phyloP scores from a whole-genome alignment of 1,140 invertebrate genomes.

The Heliothis subflexa region DNA sequence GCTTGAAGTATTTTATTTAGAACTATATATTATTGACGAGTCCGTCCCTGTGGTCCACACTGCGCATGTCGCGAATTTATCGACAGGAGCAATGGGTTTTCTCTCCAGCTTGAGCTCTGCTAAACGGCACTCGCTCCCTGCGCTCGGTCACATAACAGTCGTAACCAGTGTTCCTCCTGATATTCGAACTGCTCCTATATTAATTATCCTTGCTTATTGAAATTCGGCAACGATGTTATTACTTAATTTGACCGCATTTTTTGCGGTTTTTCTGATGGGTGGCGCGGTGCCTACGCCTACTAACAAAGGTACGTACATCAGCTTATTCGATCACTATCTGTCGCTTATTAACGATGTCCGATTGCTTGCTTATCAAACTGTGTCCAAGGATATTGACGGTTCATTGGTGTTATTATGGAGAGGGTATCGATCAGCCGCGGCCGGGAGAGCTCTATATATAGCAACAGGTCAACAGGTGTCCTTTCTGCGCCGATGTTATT shows the following conservation, averaged over 20 bases:
- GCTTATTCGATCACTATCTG: constrained; percentile 16
- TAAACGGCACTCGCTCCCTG: constrained; percentile 72
- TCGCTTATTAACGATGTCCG: constrained; percentile 8
- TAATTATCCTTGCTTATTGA: constrained; percentile 52
- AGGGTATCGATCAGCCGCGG: constrained; percentile 71
- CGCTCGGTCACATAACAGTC: constrained; percentile 65
- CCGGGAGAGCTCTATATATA: constrained; percentile 77
- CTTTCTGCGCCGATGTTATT: constrained; percentile 60
- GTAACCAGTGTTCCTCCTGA: constrained; percentile 58
- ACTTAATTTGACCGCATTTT: constrained; percentile 72
- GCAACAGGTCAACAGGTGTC: constrained; percentile 85
- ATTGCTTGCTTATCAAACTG: constrained; percentile 7
- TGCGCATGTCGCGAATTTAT: constrained; percentile 84
- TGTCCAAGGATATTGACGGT: constrained; percentile 15
- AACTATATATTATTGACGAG: constrained; percentile 38
- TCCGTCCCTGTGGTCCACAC: constrained; percentile 70
- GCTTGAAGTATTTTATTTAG: no score
- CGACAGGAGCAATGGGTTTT: constrained; percentile 76
- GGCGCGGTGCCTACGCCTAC: constrained; percentile 71
- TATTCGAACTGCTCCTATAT: constrained; percentile 50
- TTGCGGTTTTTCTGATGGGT: constrained; percentile 72
- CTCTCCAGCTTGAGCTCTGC: constrained; percentile 68
- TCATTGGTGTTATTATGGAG: constrained; percentile 61
- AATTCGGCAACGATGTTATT: constrained; percentile 69
- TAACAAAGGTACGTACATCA: constrained; percentile 70